Base-by-base conservation (phyloP, 2,797 vertebrate species). In the Miichthys miiuy region DNA sequence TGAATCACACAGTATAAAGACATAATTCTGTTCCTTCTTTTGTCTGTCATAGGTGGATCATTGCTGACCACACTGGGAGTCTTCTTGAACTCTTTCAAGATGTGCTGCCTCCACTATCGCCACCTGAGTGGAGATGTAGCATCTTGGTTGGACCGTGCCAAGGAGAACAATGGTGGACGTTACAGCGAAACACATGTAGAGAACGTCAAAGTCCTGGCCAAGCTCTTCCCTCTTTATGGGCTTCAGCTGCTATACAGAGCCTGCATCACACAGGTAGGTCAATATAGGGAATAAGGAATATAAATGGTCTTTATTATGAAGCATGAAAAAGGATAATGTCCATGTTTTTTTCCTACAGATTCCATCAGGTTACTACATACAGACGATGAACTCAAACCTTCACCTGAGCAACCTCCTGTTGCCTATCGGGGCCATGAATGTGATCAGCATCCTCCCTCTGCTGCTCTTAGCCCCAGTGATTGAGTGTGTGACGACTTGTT, bases 311-410 rank as follows among this genome's bases (percentile, higher is more conserved):
- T 65, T 17, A 63, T 57, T 1, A 12, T 1, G n/a, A 54, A 34
- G 27, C 12, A 65, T 17, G 5, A 78, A 42, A 44, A 14, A 27
- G 21, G 27, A 58, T 42, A 1, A 4, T 13, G n/a, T 34, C 52
- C 0, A 5, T 68, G 3, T 58, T n/a, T 10, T 57, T 9, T 79
- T 72, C 79, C 55, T 56, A 46, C 88, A 96, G 98, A 96, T 98
- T 88, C 96, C 97, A 44, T 98, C 98, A 17, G 96, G 96, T 75
- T 99, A 96, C 90, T 98, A 97, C 87, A 95, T 99, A 46, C 98
- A 99, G 91, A 96, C 96, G 1, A 96, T 99, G 96, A 96, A 98
- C 95, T 98, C 97, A 87, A 96, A 95, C 81, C 93, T 93, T 76
- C 96, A 96, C 91, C 77, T 95, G 68, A 87, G 87, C 38, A 94